Conservation (phyloP, 2,797 vertebrate genomes). For the Enteromius unitaeniatus region DNA sequence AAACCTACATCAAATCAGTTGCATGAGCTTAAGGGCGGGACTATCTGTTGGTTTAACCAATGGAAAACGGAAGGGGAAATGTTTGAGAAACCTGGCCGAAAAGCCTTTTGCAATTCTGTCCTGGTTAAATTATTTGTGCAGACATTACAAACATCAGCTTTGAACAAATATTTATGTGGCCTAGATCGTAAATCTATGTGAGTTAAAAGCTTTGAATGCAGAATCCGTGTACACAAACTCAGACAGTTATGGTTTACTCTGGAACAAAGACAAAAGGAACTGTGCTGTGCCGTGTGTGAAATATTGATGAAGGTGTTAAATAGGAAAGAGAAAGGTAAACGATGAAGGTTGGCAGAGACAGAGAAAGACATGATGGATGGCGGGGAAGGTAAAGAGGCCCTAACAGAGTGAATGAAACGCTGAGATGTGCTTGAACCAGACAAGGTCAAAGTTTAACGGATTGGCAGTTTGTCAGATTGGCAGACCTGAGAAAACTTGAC, state of each 20-base stretch:
- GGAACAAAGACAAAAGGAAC: conserved; percentile 3
- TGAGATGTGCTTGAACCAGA: conserved; percentile 20
- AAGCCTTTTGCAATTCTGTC: not conserved
- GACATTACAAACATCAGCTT: conserved; percentile 2
- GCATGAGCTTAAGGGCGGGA: not conserved
- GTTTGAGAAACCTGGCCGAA: not conserved
- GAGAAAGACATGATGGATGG: not conserved
- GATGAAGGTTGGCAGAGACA: conserved; percentile 1
- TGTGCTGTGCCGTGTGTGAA: conserved; percentile 21
- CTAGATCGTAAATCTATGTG: not conserved
- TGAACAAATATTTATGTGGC: not conserved
- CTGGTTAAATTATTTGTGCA: not conserved
- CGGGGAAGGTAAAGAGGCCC: not conserved
- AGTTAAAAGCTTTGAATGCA: conserved; percentile 12
- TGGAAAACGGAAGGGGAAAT: not conserved
- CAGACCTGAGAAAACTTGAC: conserved; percentile 61
- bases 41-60: not conserved
- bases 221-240: not conserved
- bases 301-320: conserved; percentile 42
- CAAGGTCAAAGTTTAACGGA: conserved; percentile 63
- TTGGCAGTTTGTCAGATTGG: conserved; percentile 59
- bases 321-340: conserved; percentile 12
- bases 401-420: not conserved
- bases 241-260: not conserved
- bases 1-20: too few relatives aligned